phyloP scores from a whole-genome alignment of 2,113 vertebrate genomes.

The Caracal caracal region DNA sequence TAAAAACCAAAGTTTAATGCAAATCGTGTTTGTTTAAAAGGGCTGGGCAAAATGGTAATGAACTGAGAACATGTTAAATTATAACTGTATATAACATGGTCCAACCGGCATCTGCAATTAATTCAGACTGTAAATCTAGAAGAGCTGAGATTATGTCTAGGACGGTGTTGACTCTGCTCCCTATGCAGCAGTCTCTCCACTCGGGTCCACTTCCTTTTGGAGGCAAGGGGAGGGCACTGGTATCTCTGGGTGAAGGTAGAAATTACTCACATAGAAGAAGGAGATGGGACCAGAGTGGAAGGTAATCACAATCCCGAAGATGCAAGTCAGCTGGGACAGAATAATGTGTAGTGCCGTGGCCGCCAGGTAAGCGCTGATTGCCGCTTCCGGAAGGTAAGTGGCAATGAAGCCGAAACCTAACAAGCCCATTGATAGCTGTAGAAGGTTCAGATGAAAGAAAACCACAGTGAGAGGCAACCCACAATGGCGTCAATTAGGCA shows the following conservation, averaged over 20 bases:
- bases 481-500: not conserved
- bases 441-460: not conserved
- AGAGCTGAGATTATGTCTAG: not conserved
- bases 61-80: not conserved
- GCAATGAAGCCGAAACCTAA: conserved; percentile 79
- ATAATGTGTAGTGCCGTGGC: conserved; percentile 75
- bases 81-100: not conserved
- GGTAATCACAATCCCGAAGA: conserved; percentile 77
- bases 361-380: conserved; percentile 77
- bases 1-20: not conserved
- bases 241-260: not conserved
- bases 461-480: not conserved
- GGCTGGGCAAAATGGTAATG: not conserved
- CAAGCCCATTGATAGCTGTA: conserved; percentile 76
- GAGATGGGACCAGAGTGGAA: conserved; percentile 74
- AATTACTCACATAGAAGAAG: conserved; percentile 83
- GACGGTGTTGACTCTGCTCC: not conserved
- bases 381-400: conserved; percentile 71
- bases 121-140: not conserved
- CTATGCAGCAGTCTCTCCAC: not conserved
- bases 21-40: not conserved
- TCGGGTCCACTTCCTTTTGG: not conserved
- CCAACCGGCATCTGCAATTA: not conserved
- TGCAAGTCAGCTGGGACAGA: conserved; percentile 77
- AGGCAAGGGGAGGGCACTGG: not conserved